Conservation (phyloP, 2,888 invertebrate genomes). For the Aleiodes testaceus region DNA sequence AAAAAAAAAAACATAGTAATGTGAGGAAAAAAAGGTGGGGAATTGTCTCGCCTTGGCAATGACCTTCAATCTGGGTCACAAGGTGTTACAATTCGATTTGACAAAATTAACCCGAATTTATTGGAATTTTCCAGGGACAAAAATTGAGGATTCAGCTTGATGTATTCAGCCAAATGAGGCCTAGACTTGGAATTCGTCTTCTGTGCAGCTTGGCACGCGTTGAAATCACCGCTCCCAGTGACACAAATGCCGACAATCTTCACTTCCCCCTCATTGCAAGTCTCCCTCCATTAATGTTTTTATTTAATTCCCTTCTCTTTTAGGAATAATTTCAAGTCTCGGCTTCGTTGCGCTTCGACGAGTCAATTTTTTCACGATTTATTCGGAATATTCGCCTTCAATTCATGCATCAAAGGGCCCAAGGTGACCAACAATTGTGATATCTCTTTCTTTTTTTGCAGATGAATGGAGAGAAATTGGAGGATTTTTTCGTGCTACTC, state of each 20-base stretch:
- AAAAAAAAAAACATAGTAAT: conserved; percentile 21
- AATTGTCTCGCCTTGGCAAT: conserved; percentile 34
- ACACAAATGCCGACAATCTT: conserved; percentile 58
- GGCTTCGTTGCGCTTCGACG: conserved; percentile 17
- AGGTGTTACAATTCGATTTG: conserved; percentile 6
- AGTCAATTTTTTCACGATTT: conserved; percentile 2
- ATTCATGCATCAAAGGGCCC: conserved; percentile 23
- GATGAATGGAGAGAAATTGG: not conserved
- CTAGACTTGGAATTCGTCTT: conserved; percentile 20
- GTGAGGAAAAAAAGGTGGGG: conserved; percentile 33
- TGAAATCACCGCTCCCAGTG: conserved; percentile 59
- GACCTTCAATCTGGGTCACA: conserved; percentile 48
- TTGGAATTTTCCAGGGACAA: not conserved
- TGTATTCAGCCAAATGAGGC: conserved; percentile 14
- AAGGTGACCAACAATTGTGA: not conserved
- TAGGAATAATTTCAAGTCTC: conserved; percentile 20
- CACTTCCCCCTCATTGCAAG: conserved; percentile 15
- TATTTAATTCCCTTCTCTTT: not conserved
- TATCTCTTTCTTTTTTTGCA: not conserved
- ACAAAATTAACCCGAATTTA: not conserved
- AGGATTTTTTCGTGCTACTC: not conserved
- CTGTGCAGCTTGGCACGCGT: conserved; percentile 53
- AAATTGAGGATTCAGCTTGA: not conserved
- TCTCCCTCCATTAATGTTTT: not conserved
- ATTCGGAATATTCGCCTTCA: not conserved